phyloP scores from a whole-genome alignment of 2,113 vertebrate species.

The Gymnogyps californianus region DNA sequence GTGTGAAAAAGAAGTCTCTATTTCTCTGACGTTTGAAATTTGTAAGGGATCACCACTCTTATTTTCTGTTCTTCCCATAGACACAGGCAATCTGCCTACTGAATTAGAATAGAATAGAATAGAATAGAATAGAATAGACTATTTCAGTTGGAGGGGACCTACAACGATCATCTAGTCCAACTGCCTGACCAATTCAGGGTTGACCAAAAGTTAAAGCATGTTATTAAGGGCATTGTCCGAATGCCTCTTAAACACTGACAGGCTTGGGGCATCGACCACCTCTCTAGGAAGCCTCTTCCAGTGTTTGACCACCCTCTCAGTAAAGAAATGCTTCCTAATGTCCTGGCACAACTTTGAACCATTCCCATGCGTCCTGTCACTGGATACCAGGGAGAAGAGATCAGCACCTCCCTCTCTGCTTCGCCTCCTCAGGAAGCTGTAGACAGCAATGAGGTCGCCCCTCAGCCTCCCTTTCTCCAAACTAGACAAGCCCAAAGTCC shows the following conservation, averaged over 20 bases:
- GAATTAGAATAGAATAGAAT: not conserved
- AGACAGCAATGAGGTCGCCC: not conserved
- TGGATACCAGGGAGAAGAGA: not conserved
- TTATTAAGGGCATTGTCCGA: too few species aligned
- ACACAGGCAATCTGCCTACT: not conserved
- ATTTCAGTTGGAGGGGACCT: not conserved
- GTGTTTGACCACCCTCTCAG: not conserved
- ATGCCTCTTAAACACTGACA: too few species aligned
- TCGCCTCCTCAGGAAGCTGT: not conserved
- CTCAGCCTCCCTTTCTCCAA: not conserved
- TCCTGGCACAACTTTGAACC: not conserved
- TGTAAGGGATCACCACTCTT: not conserved
- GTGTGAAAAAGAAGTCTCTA: not conserved
- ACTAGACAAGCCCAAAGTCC: not conserved
- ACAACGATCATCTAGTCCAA: not conserved
- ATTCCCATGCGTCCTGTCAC: not conserved
- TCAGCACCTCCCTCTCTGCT: not conserved
- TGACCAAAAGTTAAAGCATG: not conserved
- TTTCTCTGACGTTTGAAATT: not conserved
- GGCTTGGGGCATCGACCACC: not conserved
- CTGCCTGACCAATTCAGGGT: not conserved
- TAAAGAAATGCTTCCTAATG: not conserved
- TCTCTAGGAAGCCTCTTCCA: not conserved
- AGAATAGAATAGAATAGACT: not conserved
- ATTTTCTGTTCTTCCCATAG: not conserved